Evolutionary conservation across 2,797 vertebrate species (phyloP), one percentile per base, ranked within the genome.

Genomic region (Crocidura indochinensis): DNA sequence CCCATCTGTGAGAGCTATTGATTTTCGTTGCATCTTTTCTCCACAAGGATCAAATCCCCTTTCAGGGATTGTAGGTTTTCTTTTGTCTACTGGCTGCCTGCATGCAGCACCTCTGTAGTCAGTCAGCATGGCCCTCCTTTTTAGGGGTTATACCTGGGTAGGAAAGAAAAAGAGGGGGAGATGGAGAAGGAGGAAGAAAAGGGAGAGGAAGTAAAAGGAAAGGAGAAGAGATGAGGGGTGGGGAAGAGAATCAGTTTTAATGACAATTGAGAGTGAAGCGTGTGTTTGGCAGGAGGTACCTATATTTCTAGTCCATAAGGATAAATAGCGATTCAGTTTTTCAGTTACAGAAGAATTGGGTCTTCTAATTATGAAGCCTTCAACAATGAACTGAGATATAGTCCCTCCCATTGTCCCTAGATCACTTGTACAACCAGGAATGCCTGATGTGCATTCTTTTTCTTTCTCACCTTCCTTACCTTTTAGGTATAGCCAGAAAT

Each of bases 11-110:
- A 19, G 12, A 22, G 75, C 75, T 46, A 56, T 5, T 64, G 10
- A 53, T 67, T 82, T 82, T 27, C 69, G 60, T 76, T 64, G 62
- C 10, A 4, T 76, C 65, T 26, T 84, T 84, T 65, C 47, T 60
- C 11, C 19, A 12, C 31, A 46, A 46, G 3, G 20, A 27, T 26
- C 0, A 46, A 67, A 24, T n/a, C 38, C 67, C 20, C 73, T 77
- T 81, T 27, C 26, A 67, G n/a, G 15, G 20, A 38, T 27, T 31
- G 19, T 0, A 0, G 44, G 7, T 81, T 56, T 74, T 65, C 68
- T 67, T 26, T 78, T 9, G 24, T 1, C 24, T 17, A 31, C 14
- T 27, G 12, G 2, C 3, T 64, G 6, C 7, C 2, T 62, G 17
- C 5, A 26, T 62, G 84, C 8, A 72, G 60, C n/a, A 29, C 10